phyloP scores from a whole-genome alignment of 2,113 vertebrate genomes.

The Prochilodus magdalenae region DNA sequence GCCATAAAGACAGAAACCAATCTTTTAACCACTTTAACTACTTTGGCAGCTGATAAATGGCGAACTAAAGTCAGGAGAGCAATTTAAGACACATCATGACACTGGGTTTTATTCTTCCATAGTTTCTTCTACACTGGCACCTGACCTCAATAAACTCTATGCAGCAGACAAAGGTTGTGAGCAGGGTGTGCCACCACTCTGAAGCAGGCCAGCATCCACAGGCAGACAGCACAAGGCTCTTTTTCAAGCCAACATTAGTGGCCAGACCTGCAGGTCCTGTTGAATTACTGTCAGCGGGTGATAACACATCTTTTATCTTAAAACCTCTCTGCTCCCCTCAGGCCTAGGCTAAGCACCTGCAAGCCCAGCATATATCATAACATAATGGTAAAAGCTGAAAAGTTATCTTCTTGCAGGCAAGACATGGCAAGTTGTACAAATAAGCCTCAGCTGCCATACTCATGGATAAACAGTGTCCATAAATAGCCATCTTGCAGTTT shows the following conservation, averaged over 20 bases:
- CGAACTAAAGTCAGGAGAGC: background rate
- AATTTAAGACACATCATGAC: too few species aligned
- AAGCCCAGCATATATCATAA: slow-evolving; percentile 78
- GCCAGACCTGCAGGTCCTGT: slow-evolving; percentile 73
- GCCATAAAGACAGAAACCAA: background rate
- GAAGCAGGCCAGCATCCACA: slow-evolving; percentile 45
- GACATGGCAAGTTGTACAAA: slow-evolving; percentile 74
- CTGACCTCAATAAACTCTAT: slow-evolving; percentile 13
- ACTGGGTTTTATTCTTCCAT: background rate
- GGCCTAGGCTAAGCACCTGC: slow-evolving; percentile 72
- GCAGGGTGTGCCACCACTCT: background rate
- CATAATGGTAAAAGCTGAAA: slow-evolving; percentile 79
- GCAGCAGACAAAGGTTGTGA: background rate
- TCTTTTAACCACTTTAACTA: background rate
- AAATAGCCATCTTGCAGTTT: slow-evolving; percentile 51
- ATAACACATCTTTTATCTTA: slow-evolving; percentile 83
- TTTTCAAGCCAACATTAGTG: slow-evolving; percentile 74
- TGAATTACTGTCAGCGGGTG: slow-evolving; percentile 79
- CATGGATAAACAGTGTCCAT: slow-evolving; percentile 74
- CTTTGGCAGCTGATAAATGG: slow-evolving; percentile 6
- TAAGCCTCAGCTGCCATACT: slow-evolving; percentile 68
- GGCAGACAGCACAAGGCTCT: slow-evolving; percentile 67
- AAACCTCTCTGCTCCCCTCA: slow-evolving; percentile 62
- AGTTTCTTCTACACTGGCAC: background rate
- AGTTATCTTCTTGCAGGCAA: slow-evolving; percentile 65